Percentiles rank a stretch among this genome's conserved stretches.
phyloP scores from a whole-genome alignment of 2,113 vertebrate species.

The Microtus richardsoni region DNA sequence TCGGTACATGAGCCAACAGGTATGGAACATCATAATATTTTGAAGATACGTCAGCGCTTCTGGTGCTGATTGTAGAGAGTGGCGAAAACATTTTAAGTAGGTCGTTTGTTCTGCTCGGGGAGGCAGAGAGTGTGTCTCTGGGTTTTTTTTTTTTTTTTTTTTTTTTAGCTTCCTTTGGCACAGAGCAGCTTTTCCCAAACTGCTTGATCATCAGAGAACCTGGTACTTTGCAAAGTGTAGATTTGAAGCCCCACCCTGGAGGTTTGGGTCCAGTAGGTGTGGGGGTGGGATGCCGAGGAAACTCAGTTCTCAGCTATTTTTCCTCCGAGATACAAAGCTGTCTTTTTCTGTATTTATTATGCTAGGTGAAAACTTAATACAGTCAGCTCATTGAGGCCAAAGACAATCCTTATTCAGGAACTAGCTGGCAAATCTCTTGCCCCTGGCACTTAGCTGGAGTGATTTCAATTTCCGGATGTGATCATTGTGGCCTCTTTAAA shows the following conservation, averaged over 20 bases:
- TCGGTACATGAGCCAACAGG: not conserved
- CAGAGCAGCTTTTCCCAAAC: not conserved
- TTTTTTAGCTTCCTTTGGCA: not conserved
- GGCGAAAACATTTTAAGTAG: not conserved
- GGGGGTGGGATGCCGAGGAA: not conserved
- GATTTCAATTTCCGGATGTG: constrained; percentile 18
- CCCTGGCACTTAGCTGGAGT: not conserved
- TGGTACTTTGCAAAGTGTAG: not conserved
- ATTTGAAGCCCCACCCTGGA: not conserved
- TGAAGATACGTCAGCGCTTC: not conserved
- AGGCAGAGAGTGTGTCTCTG: not conserved
- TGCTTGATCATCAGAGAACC: not conserved
- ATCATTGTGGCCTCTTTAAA: not conserved
- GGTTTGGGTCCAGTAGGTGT: not conserved
- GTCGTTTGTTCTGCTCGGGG: not conserved
- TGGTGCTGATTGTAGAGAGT: not conserved
- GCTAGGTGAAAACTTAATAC: constrained; percentile 33
- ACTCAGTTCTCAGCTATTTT: constrained; percentile 36
- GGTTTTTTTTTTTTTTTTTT: not conserved
- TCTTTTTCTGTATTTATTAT: not conserved
- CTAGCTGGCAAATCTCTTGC: not conserved
- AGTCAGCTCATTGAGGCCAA: constrained; percentile 2
- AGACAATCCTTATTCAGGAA: constrained; percentile 11
- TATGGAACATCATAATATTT: not conserved
- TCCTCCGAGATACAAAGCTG: not conserved